Evolutionary conservation across 2,888 invertebrate genomes (phyloP).

Genomic region (Drosophila robusta): DNA sequence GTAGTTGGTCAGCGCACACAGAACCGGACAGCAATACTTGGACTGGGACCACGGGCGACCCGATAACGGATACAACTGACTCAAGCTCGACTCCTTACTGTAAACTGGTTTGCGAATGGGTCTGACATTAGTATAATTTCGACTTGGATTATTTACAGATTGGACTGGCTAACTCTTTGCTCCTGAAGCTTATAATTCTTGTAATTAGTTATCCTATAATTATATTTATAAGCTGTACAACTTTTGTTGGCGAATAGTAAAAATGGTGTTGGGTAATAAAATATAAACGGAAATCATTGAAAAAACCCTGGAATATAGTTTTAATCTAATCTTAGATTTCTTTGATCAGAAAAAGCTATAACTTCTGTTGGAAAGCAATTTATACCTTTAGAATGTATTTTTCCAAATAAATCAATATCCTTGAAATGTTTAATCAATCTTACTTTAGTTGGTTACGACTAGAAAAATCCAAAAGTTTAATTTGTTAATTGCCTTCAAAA

Average conservation of each 20-base stretch:
- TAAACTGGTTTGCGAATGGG: slow-evolving; percentile 31
- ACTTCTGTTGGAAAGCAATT: too few species aligned
- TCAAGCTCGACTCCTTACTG: slow-evolving; percentile 17
- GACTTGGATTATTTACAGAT: slow-evolving; percentile 32
- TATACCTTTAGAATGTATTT: too few species aligned
- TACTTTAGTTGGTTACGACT: too few species aligned
- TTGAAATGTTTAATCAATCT: too few species aligned
- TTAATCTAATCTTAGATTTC: too few species aligned
- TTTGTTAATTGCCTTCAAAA: too few species aligned
- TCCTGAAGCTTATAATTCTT: not conserved
- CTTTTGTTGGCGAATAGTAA: not conserved
- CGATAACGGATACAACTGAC: slow-evolving; percentile 15
- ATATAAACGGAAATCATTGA: not conserved
- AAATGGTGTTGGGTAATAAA: slow-evolving; percentile 1
- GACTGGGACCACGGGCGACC: slow-evolving; percentile 12
- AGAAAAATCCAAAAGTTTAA: too few species aligned
- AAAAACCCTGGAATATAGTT: not conserved
- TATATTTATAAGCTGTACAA: not conserved
- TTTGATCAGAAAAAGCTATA: too few species aligned
- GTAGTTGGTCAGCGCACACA: not conserved
- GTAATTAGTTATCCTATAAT: not conserved
- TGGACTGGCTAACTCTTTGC: not conserved
- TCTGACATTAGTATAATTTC: slow-evolving; percentile 8
- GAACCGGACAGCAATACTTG: slow-evolving; percentile 5
- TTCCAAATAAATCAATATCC: too few species aligned